These are phyloP conservation scores for Dipodomys merriami DNA, from an alignment of 2,113 vertebrate species.

Conservation along the genomic window DNA sequence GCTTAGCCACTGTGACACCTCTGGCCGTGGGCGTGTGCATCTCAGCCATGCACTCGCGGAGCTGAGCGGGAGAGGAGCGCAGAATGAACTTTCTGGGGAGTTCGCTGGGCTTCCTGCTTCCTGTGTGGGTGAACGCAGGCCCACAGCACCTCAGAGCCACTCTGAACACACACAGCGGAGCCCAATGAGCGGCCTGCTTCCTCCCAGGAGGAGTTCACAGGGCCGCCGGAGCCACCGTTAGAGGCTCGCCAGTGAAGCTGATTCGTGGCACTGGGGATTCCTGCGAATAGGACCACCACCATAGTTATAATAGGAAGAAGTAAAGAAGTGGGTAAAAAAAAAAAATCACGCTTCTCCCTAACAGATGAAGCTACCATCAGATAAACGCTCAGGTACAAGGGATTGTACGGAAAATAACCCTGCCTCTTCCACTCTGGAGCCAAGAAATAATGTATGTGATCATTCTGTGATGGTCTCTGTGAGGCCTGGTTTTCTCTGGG, in stretches of 20 bases:
- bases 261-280: background rate
- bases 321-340: background rate
- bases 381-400: background rate
- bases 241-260: constrained; percentile 14
- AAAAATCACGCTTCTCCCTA: constrained; percentile 35
- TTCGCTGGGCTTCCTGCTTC: background rate
- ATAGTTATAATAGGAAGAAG: constrained; percentile 18
- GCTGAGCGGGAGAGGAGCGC: background rate
- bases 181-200: background rate
- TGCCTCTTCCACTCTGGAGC: constrained; percentile 29
- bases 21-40: no score
- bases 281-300: constrained; percentile 2
- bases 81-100: background rate
- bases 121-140: background rate
- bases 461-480: background rate
- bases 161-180: background rate
- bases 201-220: background rate
- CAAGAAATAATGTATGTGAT: background rate
- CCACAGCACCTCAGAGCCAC: background rate
- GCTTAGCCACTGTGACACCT: no score
- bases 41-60: background rate
- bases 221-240: background rate
- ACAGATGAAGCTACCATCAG: constrained; percentile 23
- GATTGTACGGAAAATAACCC: constrained; percentile 44
- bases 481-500: background rate